Evolutionary conservation across 1,140 invertebrate species (phyloP), one percentile per base, ranked within the genome.

Genomic region (Drosophila rhopaloa): DNA sequence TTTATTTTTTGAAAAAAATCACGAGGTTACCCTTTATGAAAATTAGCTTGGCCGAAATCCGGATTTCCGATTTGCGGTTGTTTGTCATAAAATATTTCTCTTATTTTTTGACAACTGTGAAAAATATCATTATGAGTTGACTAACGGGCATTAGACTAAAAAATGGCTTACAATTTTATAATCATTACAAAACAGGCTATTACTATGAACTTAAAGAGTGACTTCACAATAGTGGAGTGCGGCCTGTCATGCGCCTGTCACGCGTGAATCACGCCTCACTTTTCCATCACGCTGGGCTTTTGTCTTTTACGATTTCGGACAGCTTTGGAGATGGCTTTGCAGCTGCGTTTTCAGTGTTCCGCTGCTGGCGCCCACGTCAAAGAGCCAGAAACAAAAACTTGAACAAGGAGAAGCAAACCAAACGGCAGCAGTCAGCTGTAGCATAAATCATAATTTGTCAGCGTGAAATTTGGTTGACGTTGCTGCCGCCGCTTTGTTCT

Each of bases 381-480:
- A 19, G 11, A 76, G 47, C 5, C 27, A 44, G 11, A 8, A 41
- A 43, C 19, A 53, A 16, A 40, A 75, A 55, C 72, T 67, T 46
- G 53, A 55, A n/a, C 61, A 68, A 38, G 41, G 43, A 44, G n/a
- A 46, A 37, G 55, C 35, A 13, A 67, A 32, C 29, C 29, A 32
- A 66, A 61, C 53, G 48, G 37, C 66, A 75, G 51, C 70, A 67
- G 59, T 40, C 66, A 51, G 54, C 61, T 73, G 67, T 40, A 35
- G 53, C 74, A 86, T 85, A 86, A 86, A 86, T 86, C 84, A 86
- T 86, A 85, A 86, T 86, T 86, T 86, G 80, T 86, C 82, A 88
- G 83, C 76, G 53, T 77, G 57, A 77, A 77, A 77, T 77, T 77
- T 67, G 83, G 61, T 60, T 70, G 63, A 37, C 44, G 38, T 67